These are phyloP conservation scores for Gambusia holbrooki DNA, from an alignment of 2,113 vertebrate genomes.

Conservation along the genomic window DNA sequence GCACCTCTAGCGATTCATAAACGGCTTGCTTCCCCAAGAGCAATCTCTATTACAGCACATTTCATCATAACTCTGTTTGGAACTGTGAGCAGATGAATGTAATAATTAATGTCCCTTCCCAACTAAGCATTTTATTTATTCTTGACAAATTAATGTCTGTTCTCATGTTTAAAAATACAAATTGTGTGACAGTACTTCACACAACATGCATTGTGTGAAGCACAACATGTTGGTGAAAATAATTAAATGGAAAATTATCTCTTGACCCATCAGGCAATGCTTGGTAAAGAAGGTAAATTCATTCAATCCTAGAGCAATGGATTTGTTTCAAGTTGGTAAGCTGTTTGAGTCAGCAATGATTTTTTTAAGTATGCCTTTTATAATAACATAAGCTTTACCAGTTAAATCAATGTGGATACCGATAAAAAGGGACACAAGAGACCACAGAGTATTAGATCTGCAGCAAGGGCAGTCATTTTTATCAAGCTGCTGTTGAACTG, in stretches of 20 bases:
- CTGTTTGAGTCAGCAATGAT: constrained; percentile 78
- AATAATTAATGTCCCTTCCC: constrained; percentile 91
- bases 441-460: constrained; percentile 36
- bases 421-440: constrained; percentile 57
- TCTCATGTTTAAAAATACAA: constrained; percentile 61
- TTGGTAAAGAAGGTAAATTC: constrained; percentile 82
- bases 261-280: constrained; percentile 78
- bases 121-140: constrained; percentile 92
- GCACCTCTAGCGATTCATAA: constrained; percentile 91
- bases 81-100: constrained; percentile 85
- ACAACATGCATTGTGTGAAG: constrained; percentile 2
- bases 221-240: constrained; percentile 61
- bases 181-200: constrained; percentile 67
- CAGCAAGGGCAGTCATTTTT: constrained; percentile 28
- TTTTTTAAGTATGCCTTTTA: constrained; percentile 76
- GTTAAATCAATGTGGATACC: constrained; percentile 38
- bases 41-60: constrained; percentile 86
- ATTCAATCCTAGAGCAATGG: constrained; percentile 79
- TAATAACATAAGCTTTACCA: constrained; percentile 67
- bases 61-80: constrained; percentile 89
- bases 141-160: constrained; percentile 84
- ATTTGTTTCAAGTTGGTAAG: constrained; percentile 73
- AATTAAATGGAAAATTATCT: constrained; percentile 86
- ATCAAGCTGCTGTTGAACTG: constrained; percentile 25
- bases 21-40: constrained; percentile 82